These are phyloP conservation scores for Zeugodacus cucurbitae DNA, from an alignment of 1,140 invertebrate species.

Conservation along the genomic window DNA sequence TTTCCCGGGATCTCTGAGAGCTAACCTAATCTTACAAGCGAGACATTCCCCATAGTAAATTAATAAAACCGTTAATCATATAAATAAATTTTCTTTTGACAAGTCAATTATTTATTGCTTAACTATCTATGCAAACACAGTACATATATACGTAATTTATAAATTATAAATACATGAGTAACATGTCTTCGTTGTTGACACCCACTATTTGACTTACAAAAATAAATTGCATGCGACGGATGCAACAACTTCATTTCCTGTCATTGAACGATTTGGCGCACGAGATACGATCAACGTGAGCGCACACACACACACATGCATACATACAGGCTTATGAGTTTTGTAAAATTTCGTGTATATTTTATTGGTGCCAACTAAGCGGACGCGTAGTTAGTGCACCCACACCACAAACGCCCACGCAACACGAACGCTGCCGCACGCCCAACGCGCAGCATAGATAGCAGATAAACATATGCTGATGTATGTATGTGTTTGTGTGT, in stretches of 20 bases:
- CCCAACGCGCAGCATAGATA: not conserved
- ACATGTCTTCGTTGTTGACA: not conserved
- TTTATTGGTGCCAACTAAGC: not conserved
- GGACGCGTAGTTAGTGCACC: not conserved
- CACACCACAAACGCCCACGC: not conserved
- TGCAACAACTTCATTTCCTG: slow-evolving; percentile 26
- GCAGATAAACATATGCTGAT: not conserved
- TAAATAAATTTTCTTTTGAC: too few species aligned
- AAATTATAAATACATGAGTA: not conserved
- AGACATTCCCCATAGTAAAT: too few species aligned
- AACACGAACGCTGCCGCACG: not conserved
- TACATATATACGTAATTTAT: too few species aligned
- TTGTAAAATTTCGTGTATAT: not conserved
- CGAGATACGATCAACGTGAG: not conserved
- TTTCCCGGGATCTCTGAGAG: too few species aligned
- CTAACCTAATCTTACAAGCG: too few species aligned
- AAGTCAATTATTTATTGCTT: too few species aligned
- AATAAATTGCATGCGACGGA: slow-evolving; percentile 20
- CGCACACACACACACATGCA: not conserved
- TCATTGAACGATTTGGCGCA: not conserved
- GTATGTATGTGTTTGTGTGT: not conserved
- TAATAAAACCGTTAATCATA: too few species aligned
- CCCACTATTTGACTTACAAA: slow-evolving; percentile 8
- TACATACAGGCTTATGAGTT: not conserved
- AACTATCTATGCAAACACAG: too few species aligned